A percentile compares a stretch with the other conserved stretches of the same genome.
Conservation (phyloP, 2,888 invertebrate genomes). For the Eupeodes luniger region DNA sequence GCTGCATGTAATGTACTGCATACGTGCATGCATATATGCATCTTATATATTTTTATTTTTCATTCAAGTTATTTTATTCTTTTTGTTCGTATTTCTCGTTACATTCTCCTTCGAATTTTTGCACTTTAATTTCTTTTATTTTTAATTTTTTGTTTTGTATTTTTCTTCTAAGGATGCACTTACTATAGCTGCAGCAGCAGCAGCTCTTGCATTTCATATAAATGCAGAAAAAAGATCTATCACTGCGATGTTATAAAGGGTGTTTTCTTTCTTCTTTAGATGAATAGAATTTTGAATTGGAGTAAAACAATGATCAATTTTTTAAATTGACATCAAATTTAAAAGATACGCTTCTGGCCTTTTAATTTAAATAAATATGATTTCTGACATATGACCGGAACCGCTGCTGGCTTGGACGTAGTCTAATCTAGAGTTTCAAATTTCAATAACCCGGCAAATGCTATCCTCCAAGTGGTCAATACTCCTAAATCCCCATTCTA, state of each 20-base stretch:
- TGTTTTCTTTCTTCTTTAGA: too few relatives aligned
- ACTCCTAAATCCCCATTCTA: too few relatives aligned
- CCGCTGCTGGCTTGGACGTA: too few relatives aligned
- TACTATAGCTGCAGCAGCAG: constrained; percentile 17
- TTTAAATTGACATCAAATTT: too few relatives aligned
- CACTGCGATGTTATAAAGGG: constrained; percentile 34
- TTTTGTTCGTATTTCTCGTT: constrained; percentile 47
- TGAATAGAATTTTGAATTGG: too few relatives aligned
- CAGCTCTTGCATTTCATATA: neutral
- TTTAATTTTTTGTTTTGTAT: constrained; percentile 23
- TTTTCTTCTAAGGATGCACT: constrained; percentile 71
- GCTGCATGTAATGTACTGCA: neutral
- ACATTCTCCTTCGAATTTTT: constrained; percentile 60
- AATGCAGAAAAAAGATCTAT: constrained; percentile 30
- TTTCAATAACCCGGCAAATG: too few relatives aligned
- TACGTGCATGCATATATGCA: constrained; percentile 5
- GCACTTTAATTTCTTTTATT: constrained; percentile 60
- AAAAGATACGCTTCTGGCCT: too few relatives aligned
- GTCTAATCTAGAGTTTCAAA: too few relatives aligned
- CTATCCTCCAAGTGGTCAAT: too few relatives aligned
- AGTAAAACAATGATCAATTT: too few relatives aligned
- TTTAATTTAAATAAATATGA: too few relatives aligned
- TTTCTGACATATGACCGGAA: too few relatives aligned
- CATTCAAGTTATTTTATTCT: constrained; percentile 48
- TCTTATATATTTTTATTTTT: constrained; percentile 23